phyloP scores from a whole-genome alignment of 2,797 vertebrate species.

The Melanogrammus aeglefinus region DNA sequence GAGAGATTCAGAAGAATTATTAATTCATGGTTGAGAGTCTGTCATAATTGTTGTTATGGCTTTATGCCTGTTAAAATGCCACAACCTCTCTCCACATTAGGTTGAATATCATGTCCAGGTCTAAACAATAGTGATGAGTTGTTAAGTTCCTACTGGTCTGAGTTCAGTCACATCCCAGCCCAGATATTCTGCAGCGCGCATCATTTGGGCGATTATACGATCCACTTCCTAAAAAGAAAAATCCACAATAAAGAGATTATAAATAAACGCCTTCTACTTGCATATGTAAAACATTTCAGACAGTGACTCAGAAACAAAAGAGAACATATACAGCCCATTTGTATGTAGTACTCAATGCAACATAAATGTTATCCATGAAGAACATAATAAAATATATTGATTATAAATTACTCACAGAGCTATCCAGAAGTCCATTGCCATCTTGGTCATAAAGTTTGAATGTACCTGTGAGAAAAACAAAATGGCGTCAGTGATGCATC shows the following conservation, averaged over 20 bases:
- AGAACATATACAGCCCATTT: neutral
- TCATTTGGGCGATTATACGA: slow-evolving; percentile 89
- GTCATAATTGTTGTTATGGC: neutral
- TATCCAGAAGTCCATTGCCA: slow-evolving; percentile 84
- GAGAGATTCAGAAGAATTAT: neutral
- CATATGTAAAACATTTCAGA: neutral
- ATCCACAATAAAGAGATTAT: slow-evolving; percentile 16
- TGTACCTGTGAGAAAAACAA: slow-evolving; percentile 73
- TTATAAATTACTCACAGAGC: slow-evolving; percentile 75
- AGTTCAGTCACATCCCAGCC: slow-evolving; percentile 92
- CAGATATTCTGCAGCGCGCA: slow-evolving; percentile 87
- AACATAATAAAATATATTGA: slow-evolving; percentile 3
- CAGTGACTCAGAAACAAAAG: neutral
- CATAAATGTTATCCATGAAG: neutral
- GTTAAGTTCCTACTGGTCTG: slow-evolving; percentile 73
- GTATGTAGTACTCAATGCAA: neutral
- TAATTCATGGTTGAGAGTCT: neutral
- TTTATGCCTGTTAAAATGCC: neutral
- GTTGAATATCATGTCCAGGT: neutral
- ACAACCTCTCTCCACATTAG: neutral
- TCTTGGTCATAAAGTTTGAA: slow-evolving; percentile 92
- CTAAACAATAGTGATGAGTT: neutral
- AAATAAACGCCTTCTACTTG: neutral
- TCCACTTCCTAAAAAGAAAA: slow-evolving; percentile 82
- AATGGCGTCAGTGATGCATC: slow-evolving; percentile 10